A percentile compares a stretch with the other conserved stretches of the same genome.
phyloP scores from a whole-genome alignment of 2,888 invertebrate species.

The Spicauda simplicius region DNA sequence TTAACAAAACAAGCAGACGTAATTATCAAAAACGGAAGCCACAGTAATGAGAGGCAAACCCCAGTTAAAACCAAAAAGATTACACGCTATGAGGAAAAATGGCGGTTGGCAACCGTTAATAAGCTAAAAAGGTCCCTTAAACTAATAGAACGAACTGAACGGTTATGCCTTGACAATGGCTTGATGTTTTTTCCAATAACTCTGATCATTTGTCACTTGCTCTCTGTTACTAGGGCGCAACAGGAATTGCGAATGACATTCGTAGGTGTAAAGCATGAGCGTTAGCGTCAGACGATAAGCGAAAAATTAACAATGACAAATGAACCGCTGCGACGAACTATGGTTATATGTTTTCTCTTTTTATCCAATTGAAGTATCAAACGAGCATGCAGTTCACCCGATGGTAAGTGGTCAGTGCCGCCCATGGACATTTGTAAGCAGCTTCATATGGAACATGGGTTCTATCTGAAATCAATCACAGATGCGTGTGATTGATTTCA shows the following conservation, averaged over 20 bases:
- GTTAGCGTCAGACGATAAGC: background rate
- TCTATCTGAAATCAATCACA: no score
- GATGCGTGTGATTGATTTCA: no score
- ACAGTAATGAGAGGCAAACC: constrained; percentile 1
- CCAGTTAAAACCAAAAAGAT: constrained; percentile 9
- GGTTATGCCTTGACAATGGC: constrained; percentile 60
- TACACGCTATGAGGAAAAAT: constrained; percentile 20
- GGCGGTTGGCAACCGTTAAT: constrained; percentile 5
- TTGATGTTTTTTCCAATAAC: constrained; percentile 69
- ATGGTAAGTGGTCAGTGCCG: no score
- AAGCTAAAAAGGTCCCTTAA: constrained; percentile 54
- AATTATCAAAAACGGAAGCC: constrained; percentile 1
- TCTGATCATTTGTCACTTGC: constrained; percentile 78
- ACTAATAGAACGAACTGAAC: constrained; percentile 59
- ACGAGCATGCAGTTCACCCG: no score
- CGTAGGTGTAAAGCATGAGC: constrained; percentile 43
- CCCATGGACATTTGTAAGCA: no score
- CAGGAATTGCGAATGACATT: constrained; percentile 60
- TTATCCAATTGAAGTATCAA: no score
- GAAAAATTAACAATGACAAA: no score
- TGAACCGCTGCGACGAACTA: no score
- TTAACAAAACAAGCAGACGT: background rate
- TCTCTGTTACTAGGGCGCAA: constrained; percentile 61
- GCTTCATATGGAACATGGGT: no score
- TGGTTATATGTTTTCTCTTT: no score